phyloP scores from a whole-genome alignment of 2,888 invertebrate genomes.

The Tigriopus californicus region DNA sequence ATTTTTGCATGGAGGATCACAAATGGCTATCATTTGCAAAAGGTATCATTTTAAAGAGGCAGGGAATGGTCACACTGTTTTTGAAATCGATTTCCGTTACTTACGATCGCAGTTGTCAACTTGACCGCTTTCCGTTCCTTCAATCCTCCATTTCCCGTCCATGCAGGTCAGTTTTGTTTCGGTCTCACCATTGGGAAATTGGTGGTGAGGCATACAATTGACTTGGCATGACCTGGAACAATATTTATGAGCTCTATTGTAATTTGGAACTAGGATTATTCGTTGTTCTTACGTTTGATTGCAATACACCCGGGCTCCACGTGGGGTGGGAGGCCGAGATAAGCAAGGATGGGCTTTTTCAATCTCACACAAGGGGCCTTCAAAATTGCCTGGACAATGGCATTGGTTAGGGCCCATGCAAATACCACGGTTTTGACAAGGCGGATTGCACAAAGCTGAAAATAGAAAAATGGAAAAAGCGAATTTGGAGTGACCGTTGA shows the following conservation, averaged over 20 bases:
- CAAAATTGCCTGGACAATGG: constrained; percentile 48
- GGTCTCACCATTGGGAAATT: constrained; percentile 19
- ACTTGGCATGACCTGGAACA: constrained; percentile 19
- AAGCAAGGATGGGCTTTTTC: constrained; percentile 33
- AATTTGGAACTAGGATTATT: not conserved
- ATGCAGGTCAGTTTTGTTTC: constrained; percentile 18
- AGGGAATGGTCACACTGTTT: too few relatives aligned
- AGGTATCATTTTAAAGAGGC: too few relatives aligned
- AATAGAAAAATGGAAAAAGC: constrained; percentile 21
- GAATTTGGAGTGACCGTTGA: too few relatives aligned
- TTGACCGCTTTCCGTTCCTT: constrained; percentile 5
- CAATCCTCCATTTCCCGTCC: constrained; percentile 18
- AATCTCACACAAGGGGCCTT: constrained; percentile 51
- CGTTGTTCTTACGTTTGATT: not conserved
- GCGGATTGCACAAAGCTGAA: constrained; percentile 49
- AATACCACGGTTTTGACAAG: constrained; percentile 60
- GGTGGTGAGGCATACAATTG: constrained; percentile 19
- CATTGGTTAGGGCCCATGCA: constrained; percentile 56
- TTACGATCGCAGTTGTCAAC: constrained; percentile 22
- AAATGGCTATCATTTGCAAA: constrained; percentile 34
- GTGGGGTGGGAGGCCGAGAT: not conserved
- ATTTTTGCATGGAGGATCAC: constrained; percentile 52
- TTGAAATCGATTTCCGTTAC: constrained; percentile 15
- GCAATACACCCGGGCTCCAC: constrained; percentile 1
- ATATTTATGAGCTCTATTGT: not conserved